phyloP scores from a whole-genome alignment of 2,888 invertebrate species.

The Drosophila mimetica region DNA sequence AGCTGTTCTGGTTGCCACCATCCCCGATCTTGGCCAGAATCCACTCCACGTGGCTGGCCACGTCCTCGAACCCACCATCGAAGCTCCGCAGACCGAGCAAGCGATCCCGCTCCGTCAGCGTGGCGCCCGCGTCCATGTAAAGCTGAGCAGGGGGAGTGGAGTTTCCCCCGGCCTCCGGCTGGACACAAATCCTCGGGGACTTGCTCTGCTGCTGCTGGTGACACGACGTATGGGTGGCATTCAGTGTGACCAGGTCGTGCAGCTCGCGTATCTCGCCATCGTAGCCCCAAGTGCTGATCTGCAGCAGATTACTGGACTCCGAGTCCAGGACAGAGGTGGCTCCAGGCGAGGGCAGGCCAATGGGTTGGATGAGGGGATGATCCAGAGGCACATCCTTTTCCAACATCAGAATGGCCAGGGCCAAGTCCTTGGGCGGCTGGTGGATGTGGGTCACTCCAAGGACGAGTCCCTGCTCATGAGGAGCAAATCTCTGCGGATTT shows the following conservation, averaged over 20 bases:
- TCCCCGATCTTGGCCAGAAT: slow-evolving; percentile 67
- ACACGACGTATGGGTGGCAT: slow-evolving; percentile 31
- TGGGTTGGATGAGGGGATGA: slow-evolving; percentile 66
- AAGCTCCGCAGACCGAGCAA: slow-evolving; percentile 45
- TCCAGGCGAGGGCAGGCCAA: slow-evolving; percentile 51
- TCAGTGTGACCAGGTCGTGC: slow-evolving; percentile 52
- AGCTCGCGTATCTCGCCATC: slow-evolving; percentile 41
- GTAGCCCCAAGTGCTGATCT: slow-evolving; percentile 63
- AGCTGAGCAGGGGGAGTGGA: neutral
- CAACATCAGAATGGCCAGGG: slow-evolving; percentile 79
- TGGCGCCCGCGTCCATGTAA: slow-evolving; percentile 60
- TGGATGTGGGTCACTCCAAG: slow-evolving; percentile 79
- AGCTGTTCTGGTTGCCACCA: slow-evolving; percentile 76
- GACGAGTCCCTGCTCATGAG: slow-evolving; percentile 53
- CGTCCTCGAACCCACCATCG: slow-evolving; percentile 48
- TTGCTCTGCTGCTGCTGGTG: slow-evolving; percentile 4
- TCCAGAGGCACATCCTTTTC: slow-evolving; percentile 71
- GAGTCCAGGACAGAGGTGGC: neutral
- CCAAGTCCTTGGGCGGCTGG: slow-evolving; percentile 59
- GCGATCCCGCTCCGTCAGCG: slow-evolving; percentile 53
- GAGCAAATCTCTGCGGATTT: slow-evolving; percentile 66
- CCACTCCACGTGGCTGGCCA: slow-evolving; percentile 69
- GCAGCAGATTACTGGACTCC: neutral
- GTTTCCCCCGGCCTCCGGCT: neutral
- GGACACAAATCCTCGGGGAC: slow-evolving; percentile 33